Evolutionary conservation across 1,140 invertebrate genomes (phyloP).

Genomic region (Venustaconcha ellipsiformis): DNA sequence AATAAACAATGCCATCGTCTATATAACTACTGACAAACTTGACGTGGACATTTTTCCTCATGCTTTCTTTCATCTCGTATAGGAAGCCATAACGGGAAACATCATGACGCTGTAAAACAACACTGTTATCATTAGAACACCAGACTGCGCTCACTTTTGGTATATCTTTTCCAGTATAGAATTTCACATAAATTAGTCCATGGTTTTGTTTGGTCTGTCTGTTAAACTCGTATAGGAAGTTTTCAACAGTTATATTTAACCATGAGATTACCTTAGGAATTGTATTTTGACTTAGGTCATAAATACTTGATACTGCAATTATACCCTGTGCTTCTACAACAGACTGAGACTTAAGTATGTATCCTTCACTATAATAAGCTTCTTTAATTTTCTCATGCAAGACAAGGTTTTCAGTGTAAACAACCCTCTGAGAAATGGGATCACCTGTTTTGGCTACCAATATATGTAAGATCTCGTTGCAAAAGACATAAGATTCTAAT

Average conservation of each 20-base stretch:
- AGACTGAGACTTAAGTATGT: no score
- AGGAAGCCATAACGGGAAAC: slow-evolving; percentile 27
- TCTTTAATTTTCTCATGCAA: no score
- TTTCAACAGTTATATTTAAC: slow-evolving; percentile 10
- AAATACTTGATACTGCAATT: no score
- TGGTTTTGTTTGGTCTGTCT: background rate
- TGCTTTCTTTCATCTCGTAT: slow-evolving; percentile 15
- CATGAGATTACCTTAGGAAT: slow-evolving; percentile 7
- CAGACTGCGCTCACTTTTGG: slow-evolving; percentile 26
- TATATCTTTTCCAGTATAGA: slow-evolving; percentile 13
- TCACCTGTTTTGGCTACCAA: slow-evolving; percentile 10
- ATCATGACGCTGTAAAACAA: slow-evolving; percentile 23
- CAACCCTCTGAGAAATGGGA: no score
- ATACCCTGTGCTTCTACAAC: no score
- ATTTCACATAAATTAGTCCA: slow-evolving; percentile 6
- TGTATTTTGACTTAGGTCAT: no score
- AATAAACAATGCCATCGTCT: slow-evolving; percentile 22
- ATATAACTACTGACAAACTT: slow-evolving; percentile 12
- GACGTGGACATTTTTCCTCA: slow-evolving; percentile 11
- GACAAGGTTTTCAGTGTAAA: no score
- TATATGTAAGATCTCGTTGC: slow-evolving; percentile 5
- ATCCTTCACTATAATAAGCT: no score
- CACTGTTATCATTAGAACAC: background rate
- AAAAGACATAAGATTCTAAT: background rate
- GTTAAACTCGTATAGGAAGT: slow-evolving; percentile 5